Base-by-base conservation (phyloP, 2,888 invertebrate genomes). In the Platycheirus rosarum region DNA sequence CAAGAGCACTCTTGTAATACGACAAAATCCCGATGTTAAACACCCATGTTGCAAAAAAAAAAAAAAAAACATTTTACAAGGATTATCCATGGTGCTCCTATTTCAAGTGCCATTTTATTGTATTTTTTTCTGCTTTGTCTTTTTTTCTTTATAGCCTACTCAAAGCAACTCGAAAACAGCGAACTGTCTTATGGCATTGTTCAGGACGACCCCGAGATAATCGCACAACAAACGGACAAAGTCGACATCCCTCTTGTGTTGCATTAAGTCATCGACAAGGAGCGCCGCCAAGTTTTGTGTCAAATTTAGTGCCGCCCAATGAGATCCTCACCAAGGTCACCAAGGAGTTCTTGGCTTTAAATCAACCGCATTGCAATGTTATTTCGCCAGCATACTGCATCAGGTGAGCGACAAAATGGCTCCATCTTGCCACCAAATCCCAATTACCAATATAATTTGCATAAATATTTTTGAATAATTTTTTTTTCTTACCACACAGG, bases 371-470 rank as follows among this genome's bases (percentile, higher is more conserved):
- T 90, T 88, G 89, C 85, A 95, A 95, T 88, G 92, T 97, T 86
- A 94, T 98, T 89, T n/a, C n/a, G 96, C 97, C 79, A 94, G 94
- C 85, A 95, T 97, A 80, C 95, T 98, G 84, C 97, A 97, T 91
- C 95, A 97, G 93, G 96, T 96, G 89, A 91, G 91, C 86, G 29
- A 70, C 13, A 26, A 13, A 35, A n/a, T 9, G 14, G 42, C 14
- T 42, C 23, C 23, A 7, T 42, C 4, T 14, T 51, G n/a, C 20
- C 8, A 3, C 18, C 51, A 2, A 49, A 16, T 74, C 42, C 66
- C 70, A 66, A 66, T 71, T 57, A 60, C 44, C n/a, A n/a, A n/a
- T 14, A 29, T 18, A 29, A 63, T 62, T 62, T 62, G 29, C 51
- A 73, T 46, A 11, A 11, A 16, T 37, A n/a, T 23, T 16, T 40